A percentile compares a stretch with the other conserved stretches of the same genome.
Evolutionary conservation across 1,140 invertebrate genomes (phyloP).

Genomic region (Cyphomyrmex costatus): DNA sequence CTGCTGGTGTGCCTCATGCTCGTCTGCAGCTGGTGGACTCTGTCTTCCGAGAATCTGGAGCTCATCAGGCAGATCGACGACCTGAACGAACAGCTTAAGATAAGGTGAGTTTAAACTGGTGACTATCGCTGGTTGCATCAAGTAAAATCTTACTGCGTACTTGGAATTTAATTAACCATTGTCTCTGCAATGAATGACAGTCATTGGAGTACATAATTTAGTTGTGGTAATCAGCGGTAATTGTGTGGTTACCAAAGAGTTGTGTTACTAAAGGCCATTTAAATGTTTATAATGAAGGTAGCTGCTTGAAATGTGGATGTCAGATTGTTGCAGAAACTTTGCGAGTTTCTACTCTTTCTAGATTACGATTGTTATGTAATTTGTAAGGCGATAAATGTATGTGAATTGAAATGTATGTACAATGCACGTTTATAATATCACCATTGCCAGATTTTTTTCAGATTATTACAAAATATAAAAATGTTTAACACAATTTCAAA

Average conservation of each 20-base stretch:
- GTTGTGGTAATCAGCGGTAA: background rate
- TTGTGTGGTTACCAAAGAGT: slow-evolving; percentile 1
- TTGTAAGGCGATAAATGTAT: background rate
- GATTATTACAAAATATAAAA: background rate
- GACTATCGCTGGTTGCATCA: background rate
- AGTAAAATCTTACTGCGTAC: background rate
- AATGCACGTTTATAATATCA: background rate
- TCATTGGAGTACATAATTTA: background rate
- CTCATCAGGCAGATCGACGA: slow-evolving; percentile 85
- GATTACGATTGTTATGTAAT: background rate
- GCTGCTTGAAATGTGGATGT: slow-evolving; percentile 1
- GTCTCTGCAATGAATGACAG: background rate
- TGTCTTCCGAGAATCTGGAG: slow-evolving; percentile 86
- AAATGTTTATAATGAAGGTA: slow-evolving; percentile 32
- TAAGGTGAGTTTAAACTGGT: slow-evolving; percentile 79
- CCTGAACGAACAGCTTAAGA: slow-evolving; percentile 85
- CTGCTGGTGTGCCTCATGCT: slow-evolving; percentile 85
- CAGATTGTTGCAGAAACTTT: background rate
- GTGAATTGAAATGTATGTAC: background rate
- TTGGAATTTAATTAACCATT: background rate
- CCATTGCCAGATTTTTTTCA: background rate
- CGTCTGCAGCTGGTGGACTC: slow-evolving; percentile 86
- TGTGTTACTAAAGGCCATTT: background rate
- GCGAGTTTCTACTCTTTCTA: background rate
- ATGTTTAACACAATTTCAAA: background rate